Evolutionary conservation across 2,797 vertebrate species (phyloP).

Genomic region (Orestias chungarensis): DNA sequence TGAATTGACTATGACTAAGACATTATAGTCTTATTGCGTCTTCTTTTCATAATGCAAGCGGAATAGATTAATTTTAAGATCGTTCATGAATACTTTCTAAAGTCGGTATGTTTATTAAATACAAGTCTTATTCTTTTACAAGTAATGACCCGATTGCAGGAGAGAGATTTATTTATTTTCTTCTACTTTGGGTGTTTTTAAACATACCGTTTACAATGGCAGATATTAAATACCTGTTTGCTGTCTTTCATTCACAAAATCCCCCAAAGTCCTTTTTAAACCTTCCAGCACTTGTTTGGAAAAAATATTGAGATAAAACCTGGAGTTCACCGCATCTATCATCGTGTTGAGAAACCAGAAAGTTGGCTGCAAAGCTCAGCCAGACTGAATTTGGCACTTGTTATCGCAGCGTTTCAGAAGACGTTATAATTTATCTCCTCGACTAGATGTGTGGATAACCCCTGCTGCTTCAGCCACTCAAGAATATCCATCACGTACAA

Average conservation of each 20-base stretch:
- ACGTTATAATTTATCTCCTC: constrained; percentile 36
- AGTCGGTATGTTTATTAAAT: not conserved
- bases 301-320: constrained; percentile 26
- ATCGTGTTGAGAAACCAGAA: constrained; percentile 57
- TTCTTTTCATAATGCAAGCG: constrained; percentile 1
- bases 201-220: not conserved
- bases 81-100: not conserved
- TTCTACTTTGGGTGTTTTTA: not conserved
- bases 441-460: constrained; percentile 33
- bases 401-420: constrained; percentile 42
- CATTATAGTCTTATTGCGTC: not conserved
- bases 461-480: constrained; percentile 38
- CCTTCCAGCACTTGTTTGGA: constrained; percentile 8
- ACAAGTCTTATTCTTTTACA: not conserved
- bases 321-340: constrained; percentile 32
- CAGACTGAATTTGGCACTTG: constrained; percentile 24
- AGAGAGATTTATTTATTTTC: not conserved
- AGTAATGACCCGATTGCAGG: not conserved
- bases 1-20: not conserved
- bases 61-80: not conserved
- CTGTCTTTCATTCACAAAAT: not conserved
- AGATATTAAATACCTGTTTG: not conserved
- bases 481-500: constrained; percentile 38
- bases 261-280: not conserved
- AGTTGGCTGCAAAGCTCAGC: constrained; percentile 37